Base-by-base conservation (phyloP, 2,797 vertebrate species). In the Intellagama lesueurii region DNA sequence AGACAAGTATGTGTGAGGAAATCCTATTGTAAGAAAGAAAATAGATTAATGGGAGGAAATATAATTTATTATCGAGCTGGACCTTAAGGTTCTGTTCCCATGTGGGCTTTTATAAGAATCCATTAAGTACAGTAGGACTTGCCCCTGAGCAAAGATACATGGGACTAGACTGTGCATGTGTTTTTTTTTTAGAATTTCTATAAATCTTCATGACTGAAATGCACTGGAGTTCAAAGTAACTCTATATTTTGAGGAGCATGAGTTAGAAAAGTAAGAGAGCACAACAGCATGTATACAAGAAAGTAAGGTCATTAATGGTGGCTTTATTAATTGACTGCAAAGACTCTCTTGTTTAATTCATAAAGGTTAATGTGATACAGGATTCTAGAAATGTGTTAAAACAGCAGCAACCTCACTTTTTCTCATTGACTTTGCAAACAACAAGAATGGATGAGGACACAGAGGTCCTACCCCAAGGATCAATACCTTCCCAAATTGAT, bases 301-400 rank as follows among this genome's bases (percentile, higher is more conserved):
- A 47, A 32, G 44, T 22, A 73, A n/a, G 49, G 19, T 73, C 19
- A 64, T 64, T 64, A 64, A 64, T 64, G 60, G 60, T 64, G 19
- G 60, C 19, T 64, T 64, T 75, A 75, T 85, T 85, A 85, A 60
- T n/a, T 85, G 52, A 26, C 11, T 84, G 49, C 40, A 64, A 78
- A 0, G 68, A 79, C 87, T 91, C 85, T 30, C 4, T 3, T 91
- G 80, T 75, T 5, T 90, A 89, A 76, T 72, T 91, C 76, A 76
- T 73, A 52, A 94, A 76, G 0, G 24, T 90, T 88, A 88, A 85
- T 86, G 12, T 14, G 79, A 30, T 72, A 3, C 35, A 64, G 1
- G 69, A 6, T 7, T 86, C 70, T 64, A 66, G 7, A 22, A 32
- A 80, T 19, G 28, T n/a, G 77, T n/a, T 52, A 56, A 79, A 56